A percentile compares a stretch with the other conserved stretches of the same genome.
Evolutionary conservation across 2,888 invertebrate species (phyloP).

Genomic region (Parnassius apollo): DNA sequence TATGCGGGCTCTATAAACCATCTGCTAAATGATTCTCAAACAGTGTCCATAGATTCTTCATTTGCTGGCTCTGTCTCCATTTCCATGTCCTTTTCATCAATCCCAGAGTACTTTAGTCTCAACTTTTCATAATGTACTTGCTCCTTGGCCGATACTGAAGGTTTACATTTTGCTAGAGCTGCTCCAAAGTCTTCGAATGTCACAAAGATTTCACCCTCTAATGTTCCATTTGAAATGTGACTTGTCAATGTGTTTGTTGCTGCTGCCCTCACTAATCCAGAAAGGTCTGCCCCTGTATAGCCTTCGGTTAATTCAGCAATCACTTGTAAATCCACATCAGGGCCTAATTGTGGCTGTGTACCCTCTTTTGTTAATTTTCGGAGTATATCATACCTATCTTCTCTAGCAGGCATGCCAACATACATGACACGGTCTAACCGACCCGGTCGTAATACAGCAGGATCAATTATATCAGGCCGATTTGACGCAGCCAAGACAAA

Average conservation of each 20-base stretch:
- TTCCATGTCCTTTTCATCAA: constrained; percentile 75
- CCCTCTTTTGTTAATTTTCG: constrained; percentile 94
- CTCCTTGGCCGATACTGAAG: constrained; percentile 92
- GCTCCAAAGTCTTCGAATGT: constrained; percentile 86
- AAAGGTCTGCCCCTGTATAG: constrained; percentile 96
- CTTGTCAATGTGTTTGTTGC: constrained; percentile 90
- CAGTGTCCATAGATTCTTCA: constrained; percentile 77
- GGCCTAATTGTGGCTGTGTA: constrained; percentile 86
- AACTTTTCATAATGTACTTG: constrained; percentile 88
- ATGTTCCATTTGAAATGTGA: constrained; percentile 81
- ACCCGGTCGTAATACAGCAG: constrained; percentile 94
- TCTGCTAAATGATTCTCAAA: constrained; percentile 53
- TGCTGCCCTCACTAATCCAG: constrained; percentile 93
- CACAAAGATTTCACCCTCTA: constrained; percentile 82
- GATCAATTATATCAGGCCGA: constrained; percentile 97
- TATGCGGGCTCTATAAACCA: constrained; percentile 45
- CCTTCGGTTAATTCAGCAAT: constrained; percentile 87
- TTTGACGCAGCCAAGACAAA: constrained; percentile 98
- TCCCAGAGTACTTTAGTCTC: constrained; percentile 83
- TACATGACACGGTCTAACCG: constrained; percentile 94
- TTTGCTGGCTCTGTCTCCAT: constrained; percentile 78
- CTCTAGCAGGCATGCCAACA: constrained; percentile 90
- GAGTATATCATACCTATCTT: constrained; percentile 93
- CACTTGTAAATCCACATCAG: constrained; percentile 87
- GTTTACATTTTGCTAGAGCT: constrained; percentile 90